These are phyloP conservation scores for Corythornis leucogaster DNA, from an alignment of 2,797 vertebrate genomes.

Conservation along the genomic window DNA sequence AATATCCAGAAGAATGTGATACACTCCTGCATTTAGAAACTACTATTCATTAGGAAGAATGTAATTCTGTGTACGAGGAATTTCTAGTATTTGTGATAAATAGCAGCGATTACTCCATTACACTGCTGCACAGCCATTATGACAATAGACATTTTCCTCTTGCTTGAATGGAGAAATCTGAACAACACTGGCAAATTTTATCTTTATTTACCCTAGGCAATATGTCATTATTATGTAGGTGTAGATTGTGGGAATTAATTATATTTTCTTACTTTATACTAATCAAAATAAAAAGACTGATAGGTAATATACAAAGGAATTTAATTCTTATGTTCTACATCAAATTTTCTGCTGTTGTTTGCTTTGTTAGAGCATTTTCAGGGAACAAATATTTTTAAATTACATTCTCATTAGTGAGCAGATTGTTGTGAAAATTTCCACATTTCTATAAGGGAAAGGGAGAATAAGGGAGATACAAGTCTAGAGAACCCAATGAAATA, in stretches of 20 bases:
- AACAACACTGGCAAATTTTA: background rate
- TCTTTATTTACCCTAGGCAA: background rate
- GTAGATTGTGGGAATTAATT: background rate
- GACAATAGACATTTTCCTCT: conserved; percentile 3
- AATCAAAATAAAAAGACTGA: conserved; percentile 3
- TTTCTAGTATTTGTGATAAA: conserved; percentile 17
- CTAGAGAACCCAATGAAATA: conserved; percentile 27
- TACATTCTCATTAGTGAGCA: background rate
- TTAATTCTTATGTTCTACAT: background rate
- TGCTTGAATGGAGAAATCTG: background rate
- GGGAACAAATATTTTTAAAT: background rate
- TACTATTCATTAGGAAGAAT: background rate
- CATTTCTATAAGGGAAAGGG: background rate
- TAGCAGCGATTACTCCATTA: background rate
- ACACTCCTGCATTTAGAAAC: background rate
- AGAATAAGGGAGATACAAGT: background rate
- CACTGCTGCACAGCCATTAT: background rate
- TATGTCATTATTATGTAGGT: background rate
- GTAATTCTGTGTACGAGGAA: background rate
- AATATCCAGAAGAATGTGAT: background rate
- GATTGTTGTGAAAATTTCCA: background rate
- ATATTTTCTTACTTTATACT: background rate
- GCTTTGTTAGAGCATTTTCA: background rate
- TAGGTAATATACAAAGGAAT: background rate
- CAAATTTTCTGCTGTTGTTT: background rate